A percentile compares a stretch with the other conserved stretches of the same genome.
Evolutionary conservation across 1,140 invertebrate species (phyloP).

Genomic region (Gerris buenoi): DNA sequence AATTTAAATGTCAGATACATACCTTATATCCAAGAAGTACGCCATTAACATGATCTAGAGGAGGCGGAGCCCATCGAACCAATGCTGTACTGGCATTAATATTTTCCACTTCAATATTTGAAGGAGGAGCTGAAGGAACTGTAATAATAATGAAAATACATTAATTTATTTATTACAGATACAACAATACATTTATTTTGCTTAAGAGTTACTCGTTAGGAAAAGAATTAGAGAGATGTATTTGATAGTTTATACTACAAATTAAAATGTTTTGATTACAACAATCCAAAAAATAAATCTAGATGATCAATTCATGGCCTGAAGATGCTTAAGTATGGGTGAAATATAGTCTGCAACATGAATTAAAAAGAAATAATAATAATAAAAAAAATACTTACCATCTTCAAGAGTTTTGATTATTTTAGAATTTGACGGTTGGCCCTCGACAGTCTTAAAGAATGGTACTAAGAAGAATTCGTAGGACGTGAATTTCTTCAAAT

Average conservation of each 20-base stretch:
- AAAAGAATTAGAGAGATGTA: no score
- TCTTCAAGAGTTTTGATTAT: slow-evolving; percentile 53
- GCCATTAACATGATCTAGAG: slow-evolving; percentile 62
- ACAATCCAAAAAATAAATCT: no score
- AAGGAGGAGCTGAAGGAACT: slow-evolving; percentile 65
- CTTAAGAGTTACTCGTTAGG: no score
- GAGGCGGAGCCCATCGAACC: slow-evolving; percentile 65
- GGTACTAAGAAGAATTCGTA: slow-evolving; percentile 83
- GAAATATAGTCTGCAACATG: no score
- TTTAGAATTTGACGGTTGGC: slow-evolving; percentile 61
- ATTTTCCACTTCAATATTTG: slow-evolving; percentile 66
- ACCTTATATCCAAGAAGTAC: slow-evolving; percentile 64
- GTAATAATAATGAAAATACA: slow-evolving; percentile 22
- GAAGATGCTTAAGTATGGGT: no score
- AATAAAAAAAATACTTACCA: slow-evolving; percentile 31
- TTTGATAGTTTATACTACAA: no score
- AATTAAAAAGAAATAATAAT: not conserved
- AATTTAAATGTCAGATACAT: no score
- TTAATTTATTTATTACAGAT: no score
- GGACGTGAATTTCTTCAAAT: slow-evolving; percentile 64
- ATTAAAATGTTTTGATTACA: no score
- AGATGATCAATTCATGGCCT: no score
- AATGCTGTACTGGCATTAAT: slow-evolving; percentile 62
- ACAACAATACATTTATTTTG: no score
- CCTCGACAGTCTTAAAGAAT: slow-evolving; percentile 68